Base-by-base conservation (phyloP, 1,140 invertebrate genomes). In the Mercenaria mercenaria region DNA sequence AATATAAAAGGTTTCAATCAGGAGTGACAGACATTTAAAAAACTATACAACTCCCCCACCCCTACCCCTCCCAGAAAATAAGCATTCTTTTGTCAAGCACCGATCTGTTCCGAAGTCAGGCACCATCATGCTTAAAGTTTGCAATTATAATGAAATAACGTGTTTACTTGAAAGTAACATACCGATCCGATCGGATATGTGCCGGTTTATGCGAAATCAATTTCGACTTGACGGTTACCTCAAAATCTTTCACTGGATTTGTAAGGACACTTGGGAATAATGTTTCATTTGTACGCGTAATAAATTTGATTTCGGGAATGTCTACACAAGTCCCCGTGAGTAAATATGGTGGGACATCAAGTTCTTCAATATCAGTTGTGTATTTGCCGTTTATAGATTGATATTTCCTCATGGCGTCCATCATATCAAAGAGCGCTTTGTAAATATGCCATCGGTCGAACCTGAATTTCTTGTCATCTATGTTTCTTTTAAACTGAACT, bases 341-440 rank as follows among this genome's bases (percentile, higher is more conserved):
- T 37, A 87, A 87, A 87, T 87, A 87, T 87, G 84, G 84, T 50
- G 84, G 84, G 50, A 87, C 34, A 32, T 87, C 84, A 1, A 87
- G 72, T 32, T 87, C 84, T 43, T 87, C 84, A 47, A 87, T 87
- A 1, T 69, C 32, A 23, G 41, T 47, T 23, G 69, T 74, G n/a
- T 59, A 77, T 59, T 34, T 37, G 26, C 84, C 84, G 23, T 87
- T 52, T 8, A 87, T 56, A 29, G 84, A 69, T 34, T 87, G 50
- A 50, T 41, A 77, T 47, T 87, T 77, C 32, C 77, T 87, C 84
- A 87, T 77, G 0, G 56, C 84, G 32, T 87, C 72, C 84, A 77
- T 87, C 84, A 87, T 77, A 59, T 87, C 84, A 32, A 87, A 87
- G 1, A 87, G n/a, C 20, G 84, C 15, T 47, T 77, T 76, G 72